Conservation (phyloP, 2,113 vertebrate genomes). For the Oxygymnocypris stewartii region DNA sequence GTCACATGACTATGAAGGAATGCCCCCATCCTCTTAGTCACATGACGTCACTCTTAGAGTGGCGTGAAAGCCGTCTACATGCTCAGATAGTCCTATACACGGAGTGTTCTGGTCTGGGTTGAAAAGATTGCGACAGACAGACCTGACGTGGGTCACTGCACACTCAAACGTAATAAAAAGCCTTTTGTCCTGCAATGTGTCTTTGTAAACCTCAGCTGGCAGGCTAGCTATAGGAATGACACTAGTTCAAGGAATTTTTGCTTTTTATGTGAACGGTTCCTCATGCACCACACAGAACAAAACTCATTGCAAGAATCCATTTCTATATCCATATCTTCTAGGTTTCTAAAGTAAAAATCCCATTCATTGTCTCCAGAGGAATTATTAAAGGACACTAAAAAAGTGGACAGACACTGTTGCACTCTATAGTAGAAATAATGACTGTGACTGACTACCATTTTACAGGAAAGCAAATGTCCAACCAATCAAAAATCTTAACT, state of each 20-base stretch:
- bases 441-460: neutral
- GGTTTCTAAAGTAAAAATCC: too few relatives aligned
- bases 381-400: neutral
- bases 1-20: slow-evolving; percentile 35
- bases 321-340: neutral
- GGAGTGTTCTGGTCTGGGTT: neutral
- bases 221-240: neutral
- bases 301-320: neutral
- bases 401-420: neutral
- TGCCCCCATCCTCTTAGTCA: neutral
- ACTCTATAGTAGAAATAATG: neutral
- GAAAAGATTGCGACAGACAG: neutral
- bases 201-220: neutral
- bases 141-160: neutral
- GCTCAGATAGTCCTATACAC: neutral
- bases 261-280: neutral
- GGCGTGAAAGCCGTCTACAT: neutral
- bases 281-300: neutral
- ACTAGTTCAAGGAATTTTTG: neutral
- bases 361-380: too few relatives aligned
- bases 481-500: neutral
- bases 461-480: neutral
- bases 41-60: slow-evolving; percentile 26
- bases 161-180: neutral
- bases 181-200: neutral